Evolutionary conservation across 1,140 invertebrate species (phyloP).

Genomic region (Nomia melanderi): DNA sequence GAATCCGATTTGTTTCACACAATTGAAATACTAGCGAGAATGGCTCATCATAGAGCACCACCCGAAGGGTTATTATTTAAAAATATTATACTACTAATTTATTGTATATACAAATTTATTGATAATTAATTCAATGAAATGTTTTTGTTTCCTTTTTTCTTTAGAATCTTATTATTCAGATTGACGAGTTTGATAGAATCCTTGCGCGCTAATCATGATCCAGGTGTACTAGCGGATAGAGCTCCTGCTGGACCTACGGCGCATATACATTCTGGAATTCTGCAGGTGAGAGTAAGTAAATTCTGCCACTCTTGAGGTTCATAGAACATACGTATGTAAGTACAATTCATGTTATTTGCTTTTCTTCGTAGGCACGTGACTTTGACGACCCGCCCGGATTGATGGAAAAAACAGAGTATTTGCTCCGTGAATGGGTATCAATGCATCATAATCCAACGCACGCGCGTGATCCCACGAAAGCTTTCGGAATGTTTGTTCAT

Average conservation of each 20-base stretch:
- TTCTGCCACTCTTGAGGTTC: slow-evolving; percentile 32
- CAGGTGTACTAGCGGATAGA: slow-evolving; percentile 85
- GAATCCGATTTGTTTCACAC: slow-evolving; percentile 93
- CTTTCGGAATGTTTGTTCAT: slow-evolving; percentile 96
- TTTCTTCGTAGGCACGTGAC: slow-evolving; percentile 86
- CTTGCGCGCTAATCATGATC: slow-evolving; percentile 87
- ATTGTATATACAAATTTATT: neutral
- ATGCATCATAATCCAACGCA: slow-evolving; percentile 92
- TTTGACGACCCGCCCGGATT: slow-evolving; percentile 96
- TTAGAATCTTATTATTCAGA: slow-evolving; percentile 78
- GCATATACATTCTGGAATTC: slow-evolving; percentile 96
- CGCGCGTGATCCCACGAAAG: slow-evolving; percentile 93
- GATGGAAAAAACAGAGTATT: slow-evolving; percentile 96
- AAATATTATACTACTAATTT: neutral
- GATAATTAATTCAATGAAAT: slow-evolving; percentile 22
- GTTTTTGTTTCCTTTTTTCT: slow-evolving; percentile 44
- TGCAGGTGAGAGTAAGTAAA: slow-evolving; percentile 86
- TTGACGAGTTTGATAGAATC: slow-evolving; percentile 88
- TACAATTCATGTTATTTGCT: slow-evolving; percentile 32
- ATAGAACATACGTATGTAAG: slow-evolving; percentile 12
- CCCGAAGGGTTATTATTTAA: slow-evolving; percentile 87
- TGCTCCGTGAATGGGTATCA: slow-evolving; percentile 97
- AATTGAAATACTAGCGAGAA: slow-evolving; percentile 89
- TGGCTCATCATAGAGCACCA: slow-evolving; percentile 88
- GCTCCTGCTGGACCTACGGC: slow-evolving; percentile 89